A percentile compares a stretch with the other conserved stretches of the same genome.
phyloP scores from a whole-genome alignment of 1,140 invertebrate genomes.

The Solen grandis region DNA sequence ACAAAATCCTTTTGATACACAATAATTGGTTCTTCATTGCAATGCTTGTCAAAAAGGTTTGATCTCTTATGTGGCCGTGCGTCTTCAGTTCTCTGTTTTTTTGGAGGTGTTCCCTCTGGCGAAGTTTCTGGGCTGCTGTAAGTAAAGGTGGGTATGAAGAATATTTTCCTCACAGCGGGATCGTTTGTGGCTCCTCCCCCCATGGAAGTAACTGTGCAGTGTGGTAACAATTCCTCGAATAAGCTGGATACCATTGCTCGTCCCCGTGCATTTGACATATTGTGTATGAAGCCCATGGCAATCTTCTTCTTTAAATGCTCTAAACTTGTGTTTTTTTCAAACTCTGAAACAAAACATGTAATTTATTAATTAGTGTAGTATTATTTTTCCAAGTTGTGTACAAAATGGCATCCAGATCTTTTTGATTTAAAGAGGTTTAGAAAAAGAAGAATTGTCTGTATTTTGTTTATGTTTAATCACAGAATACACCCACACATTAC shows the following conservation, averaged over 20 bases:
- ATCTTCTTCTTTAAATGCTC: neutral
- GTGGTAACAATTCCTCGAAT: conserved; percentile 35
- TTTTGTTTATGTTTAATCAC: conserved; percentile 38
- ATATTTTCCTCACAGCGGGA: conserved; percentile 36
- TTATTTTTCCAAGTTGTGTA: neutral
- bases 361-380: neutral
- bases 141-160: conserved; percentile 30
- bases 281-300: conserved; percentile 1
- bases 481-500: conserved; percentile 37
- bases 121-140: conserved; percentile 29
- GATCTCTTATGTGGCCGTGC: conserved; percentile 26
- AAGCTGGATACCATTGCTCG: conserved; percentile 15
- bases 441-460: conserved; percentile 4
- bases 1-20: conserved; percentile 30
- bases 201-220: conserved; percentile 34
- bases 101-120: conserved; percentile 29
- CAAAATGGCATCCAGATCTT: neutral
- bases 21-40: conserved; percentile 1
- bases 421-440: neutral
- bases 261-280: conserved; percentile 22
- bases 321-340: neutral
- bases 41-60: conserved; percentile 6
- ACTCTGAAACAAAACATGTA: neutral
- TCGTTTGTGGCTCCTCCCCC: conserved; percentile 28
- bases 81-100: conserved; percentile 25